These are phyloP conservation scores for Hephaestus fuliginosus DNA, from an alignment of 2,797 vertebrate genomes.

Conservation along the genomic window DNA sequence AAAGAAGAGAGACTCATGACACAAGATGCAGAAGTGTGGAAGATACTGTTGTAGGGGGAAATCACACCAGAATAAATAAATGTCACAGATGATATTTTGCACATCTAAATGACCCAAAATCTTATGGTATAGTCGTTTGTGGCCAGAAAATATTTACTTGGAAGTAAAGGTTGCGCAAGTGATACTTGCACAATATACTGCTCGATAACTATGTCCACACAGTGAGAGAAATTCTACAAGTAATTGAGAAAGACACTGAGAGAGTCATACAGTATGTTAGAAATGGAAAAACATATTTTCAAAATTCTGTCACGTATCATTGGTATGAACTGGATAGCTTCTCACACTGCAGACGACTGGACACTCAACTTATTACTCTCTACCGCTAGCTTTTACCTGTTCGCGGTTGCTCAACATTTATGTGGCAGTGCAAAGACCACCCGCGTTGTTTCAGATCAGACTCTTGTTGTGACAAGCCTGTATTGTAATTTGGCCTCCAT, in stretches of 20 bases:
- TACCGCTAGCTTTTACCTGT: background rate
- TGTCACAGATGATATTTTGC: slow-evolving; percentile 13
- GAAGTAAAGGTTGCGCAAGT: background rate
- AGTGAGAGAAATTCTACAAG: background rate
- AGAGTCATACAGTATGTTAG: background rate
- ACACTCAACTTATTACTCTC: background rate
- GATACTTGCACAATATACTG: background rate
- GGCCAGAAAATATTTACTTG: background rate
- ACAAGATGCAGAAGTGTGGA: slow-evolving; percentile 60
- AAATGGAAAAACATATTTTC: background rate
- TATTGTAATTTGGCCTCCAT: background rate
- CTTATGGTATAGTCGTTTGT: background rate
- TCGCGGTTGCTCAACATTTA: background rate
- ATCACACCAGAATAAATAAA: slow-evolving; percentile 29
- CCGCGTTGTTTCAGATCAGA: background rate
- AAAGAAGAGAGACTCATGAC: slow-evolving; percentile 17
- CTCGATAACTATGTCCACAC: background rate
- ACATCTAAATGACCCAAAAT: slow-evolving; percentile 18
- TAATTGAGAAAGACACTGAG: background rate
- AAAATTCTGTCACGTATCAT: background rate
- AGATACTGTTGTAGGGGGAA: slow-evolving; percentile 41
- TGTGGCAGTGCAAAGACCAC: background rate
- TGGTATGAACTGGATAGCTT: background rate
- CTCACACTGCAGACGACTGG: background rate
- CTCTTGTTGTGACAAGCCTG: background rate